Conservation (phyloP, 2,888 invertebrate species). For the Napeogenes sylphis region DNA sequence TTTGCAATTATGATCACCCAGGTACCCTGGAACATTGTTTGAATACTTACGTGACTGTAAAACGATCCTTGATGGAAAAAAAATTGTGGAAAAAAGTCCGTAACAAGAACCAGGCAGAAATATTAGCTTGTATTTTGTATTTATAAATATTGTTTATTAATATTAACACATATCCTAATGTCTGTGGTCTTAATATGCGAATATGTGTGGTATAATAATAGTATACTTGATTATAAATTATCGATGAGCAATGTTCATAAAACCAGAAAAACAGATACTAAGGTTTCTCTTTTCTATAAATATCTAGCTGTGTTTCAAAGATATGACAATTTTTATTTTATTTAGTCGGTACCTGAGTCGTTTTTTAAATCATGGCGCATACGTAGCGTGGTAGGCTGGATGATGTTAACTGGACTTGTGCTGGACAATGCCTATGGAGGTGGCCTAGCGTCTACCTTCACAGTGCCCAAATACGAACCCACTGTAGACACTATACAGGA, state of each 20-base stretch:
- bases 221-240: too few species aligned
- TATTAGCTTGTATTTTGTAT: too few species aligned
- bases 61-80: background rate
- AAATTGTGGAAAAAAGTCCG: too few species aligned
- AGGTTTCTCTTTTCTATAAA: background rate
- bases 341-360: slow-evolving; percentile 47
- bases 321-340: slow-evolving; percentile 9
- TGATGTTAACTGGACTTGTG: slow-evolving; percentile 76
- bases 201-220: too few species aligned
- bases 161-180: too few species aligned
- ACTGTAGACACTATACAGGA: slow-evolving; percentile 80
- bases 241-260: too few species aligned
- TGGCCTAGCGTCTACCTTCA: slow-evolving; percentile 82
- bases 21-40: slow-evolving; percentile 35
- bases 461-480: slow-evolving; percentile 80
- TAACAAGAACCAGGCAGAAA: too few species aligned
- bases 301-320: slow-evolving; percentile 15
- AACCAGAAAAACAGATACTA: too few species aligned
- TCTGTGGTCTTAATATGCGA: too few species aligned
- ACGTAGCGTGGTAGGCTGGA: slow-evolving; percentile 67
- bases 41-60: too few species aligned
- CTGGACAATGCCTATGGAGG: slow-evolving; percentile 81
- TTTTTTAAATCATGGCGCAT: slow-evolving; percentile 50
- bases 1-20: slow-evolving; percentile 68
- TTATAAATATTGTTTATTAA: too few species aligned